Evolutionary conservation across 2,888 invertebrate genomes (phyloP), one percentile per base, ranked within the genome.

Genomic region (Syrista parreyssii): DNA sequence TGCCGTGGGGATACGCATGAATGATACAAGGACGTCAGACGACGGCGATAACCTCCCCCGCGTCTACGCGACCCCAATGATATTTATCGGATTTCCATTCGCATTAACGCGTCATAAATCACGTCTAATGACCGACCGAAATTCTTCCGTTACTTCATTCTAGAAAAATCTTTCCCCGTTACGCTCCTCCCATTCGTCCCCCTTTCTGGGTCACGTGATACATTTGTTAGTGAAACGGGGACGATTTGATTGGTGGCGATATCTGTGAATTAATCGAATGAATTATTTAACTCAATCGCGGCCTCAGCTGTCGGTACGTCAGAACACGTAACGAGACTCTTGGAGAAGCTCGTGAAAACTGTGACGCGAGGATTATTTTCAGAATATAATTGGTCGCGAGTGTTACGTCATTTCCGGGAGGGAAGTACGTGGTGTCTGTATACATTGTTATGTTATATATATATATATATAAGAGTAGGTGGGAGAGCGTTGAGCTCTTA

Each of bases 71-170:
- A 32, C 12, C 9, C 31, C 71, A 32, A 15, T 32, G 71, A 33
- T 76, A 75, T 78, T 79, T 78, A 79, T 78, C 74, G 79, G 78
- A 82, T 79, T 78, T 80, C 75, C 78, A 74, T 68, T 72, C 76
- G 76, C 80, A 83, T 86, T 84, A 83, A 84, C 83, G 81, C 75
- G 78, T 80, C 75, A 85, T 84, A 83, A 84, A 85, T 85, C 82
- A 84, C 77, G 68, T 55, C 35, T 73, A 30, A 36, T 76, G 32
- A 32, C 40, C 40, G 34, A 15, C 68, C 30, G 68, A 34, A 55
- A 55, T 55, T 23, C 55, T 23, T 55, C 23, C 55, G 55, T 23
- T 6, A 9, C 9, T 55, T 55, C 55, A 55, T 55, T 55, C 23
- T 23, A 55, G 55, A 55, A 23, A 15, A 23, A 55, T 55, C 4